A percentile compares a stretch with the other conserved stretches of the same genome.
Evolutionary conservation across 2,888 invertebrate species (phyloP).

Genomic region (Nemotelus pantherinus): DNA sequence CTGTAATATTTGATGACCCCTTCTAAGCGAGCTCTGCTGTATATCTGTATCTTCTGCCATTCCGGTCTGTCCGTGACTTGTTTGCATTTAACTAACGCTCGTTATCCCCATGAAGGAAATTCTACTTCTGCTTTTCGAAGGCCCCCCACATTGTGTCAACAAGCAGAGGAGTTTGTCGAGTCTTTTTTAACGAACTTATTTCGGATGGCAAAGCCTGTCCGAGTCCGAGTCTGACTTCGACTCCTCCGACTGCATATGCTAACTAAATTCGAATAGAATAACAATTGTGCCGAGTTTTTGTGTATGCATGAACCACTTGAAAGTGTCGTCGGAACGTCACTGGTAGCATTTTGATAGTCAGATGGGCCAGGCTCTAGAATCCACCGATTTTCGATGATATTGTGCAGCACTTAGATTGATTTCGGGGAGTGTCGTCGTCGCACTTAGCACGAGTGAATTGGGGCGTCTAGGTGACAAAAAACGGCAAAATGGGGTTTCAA

Average conservation of each 20-base stretch:
- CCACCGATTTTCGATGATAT: too few relatives aligned
- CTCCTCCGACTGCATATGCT: slow-evolving; percentile 5
- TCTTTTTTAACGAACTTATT: slow-evolving; percentile 34
- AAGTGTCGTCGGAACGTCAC: neutral
- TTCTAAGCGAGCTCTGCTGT: neutral
- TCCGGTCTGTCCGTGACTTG: slow-evolving; percentile 10
- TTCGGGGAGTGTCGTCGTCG: too few relatives aligned
- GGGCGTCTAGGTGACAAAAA: too few relatives aligned
- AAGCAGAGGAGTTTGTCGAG: slow-evolving; percentile 5
- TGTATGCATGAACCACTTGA: slow-evolving; percentile 25
- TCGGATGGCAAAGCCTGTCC: neutral
- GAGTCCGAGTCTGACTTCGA: too few relatives aligned
- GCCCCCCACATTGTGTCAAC: slow-evolving; percentile 36
- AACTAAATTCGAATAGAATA: slow-evolving; percentile 25
- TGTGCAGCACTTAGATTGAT: too few relatives aligned
- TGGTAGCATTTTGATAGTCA: neutral
- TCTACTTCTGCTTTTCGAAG: neutral
- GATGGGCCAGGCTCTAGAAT: neutral
- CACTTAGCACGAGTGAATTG: too few relatives aligned
- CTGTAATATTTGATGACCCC: neutral
- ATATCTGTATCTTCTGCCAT: neutral
- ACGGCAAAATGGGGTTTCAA: too few relatives aligned
- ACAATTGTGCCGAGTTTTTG: slow-evolving; percentile 19
- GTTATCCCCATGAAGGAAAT: neutral
- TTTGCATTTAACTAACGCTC: slow-evolving; percentile 10